phyloP scores from a whole-genome alignment of 35 echinoderm and acorn worm genomes.

The Diadema setosum region DNA sequence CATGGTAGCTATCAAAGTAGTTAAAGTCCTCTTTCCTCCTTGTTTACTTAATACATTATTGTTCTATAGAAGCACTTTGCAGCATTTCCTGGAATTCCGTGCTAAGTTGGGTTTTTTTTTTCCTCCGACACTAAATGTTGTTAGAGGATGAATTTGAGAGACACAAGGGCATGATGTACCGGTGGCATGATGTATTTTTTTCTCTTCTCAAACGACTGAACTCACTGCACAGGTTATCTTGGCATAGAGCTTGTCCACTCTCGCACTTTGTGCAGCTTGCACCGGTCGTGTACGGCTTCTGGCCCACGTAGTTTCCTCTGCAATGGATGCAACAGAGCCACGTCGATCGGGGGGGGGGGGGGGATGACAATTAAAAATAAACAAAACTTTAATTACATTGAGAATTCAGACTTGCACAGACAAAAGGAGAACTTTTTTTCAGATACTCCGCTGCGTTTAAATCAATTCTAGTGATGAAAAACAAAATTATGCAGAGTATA shows the following conservation, averaged over 20 bases:
- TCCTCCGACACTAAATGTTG: too few relatives aligned
- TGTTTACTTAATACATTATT: too few relatives aligned
- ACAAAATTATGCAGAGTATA: background rate
- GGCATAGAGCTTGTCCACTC: constrained; percentile 59
- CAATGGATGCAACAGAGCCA: background rate
- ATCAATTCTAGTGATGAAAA: background rate
- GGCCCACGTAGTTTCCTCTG: constrained; percentile 57
- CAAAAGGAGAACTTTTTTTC: background rate
- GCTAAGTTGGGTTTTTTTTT: too few relatives aligned
- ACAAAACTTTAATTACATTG: background rate
- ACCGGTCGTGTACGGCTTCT: constrained; percentile 40
- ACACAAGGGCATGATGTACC: too few relatives aligned
- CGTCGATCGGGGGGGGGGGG: background rate
- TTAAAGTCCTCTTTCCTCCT: too few relatives aligned
- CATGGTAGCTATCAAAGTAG: too few relatives aligned
- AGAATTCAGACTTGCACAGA: too few relatives aligned
- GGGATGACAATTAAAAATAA: background rate
- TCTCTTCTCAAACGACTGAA: too few relatives aligned
- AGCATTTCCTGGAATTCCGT: too few relatives aligned
- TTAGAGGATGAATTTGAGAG: too few relatives aligned
- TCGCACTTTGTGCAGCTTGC: constrained; percentile 66
- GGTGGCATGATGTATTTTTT: too few relatives aligned
- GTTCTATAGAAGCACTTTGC: too few relatives aligned
- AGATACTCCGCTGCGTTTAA: background rate
- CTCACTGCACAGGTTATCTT: constrained; percentile 84